These are phyloP conservation scores for Caenorhabditis remanei DNA, from an alignment of 1,140 invertebrate species.

Conservation along the genomic window DNA sequence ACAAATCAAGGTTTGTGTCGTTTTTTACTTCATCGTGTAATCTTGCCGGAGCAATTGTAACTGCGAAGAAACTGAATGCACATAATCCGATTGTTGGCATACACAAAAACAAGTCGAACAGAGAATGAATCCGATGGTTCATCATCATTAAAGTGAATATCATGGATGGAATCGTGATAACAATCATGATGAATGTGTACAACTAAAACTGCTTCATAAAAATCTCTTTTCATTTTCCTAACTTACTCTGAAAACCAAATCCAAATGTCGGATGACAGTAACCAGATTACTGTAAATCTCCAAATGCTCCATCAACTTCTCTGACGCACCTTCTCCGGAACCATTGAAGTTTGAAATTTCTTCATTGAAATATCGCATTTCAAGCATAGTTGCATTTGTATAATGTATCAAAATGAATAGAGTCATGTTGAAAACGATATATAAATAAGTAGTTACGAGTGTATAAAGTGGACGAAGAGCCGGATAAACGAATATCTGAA, in stretches of 20 bases:
- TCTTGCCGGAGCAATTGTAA: conserved; percentile 66
- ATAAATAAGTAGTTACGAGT: conserved; percentile 53
- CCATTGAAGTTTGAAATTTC: conserved; percentile 36
- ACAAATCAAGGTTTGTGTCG: too few species aligned
- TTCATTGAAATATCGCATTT: conserved; percentile 61
- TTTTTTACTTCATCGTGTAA: conserved; percentile 64
- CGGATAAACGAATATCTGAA: conserved; percentile 62
- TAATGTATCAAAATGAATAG: conserved; percentile 65
- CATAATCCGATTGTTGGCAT: conserved; percentile 62
- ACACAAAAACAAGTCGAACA: conserved; percentile 39
- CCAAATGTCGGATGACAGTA: conserved; percentile 61
- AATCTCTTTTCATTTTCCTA: neutral
- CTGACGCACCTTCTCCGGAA: conserved; percentile 40
- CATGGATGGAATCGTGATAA: conserved; percentile 66
- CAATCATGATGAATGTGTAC: conserved; percentile 70
- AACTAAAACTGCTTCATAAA: conserved; percentile 51
- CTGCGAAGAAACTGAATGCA: conserved; percentile 64
- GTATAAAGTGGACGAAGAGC: conserved; percentile 26
- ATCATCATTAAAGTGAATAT: conserved; percentile 67
- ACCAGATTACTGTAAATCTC: conserved; percentile 59
- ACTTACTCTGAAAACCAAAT: conserved; percentile 61
- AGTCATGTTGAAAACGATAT: conserved; percentile 57
- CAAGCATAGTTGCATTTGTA: conserved; percentile 59
- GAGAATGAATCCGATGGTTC: conserved; percentile 54
- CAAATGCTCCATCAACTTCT: conserved; percentile 48